Evolutionary conservation across 2,113 vertebrate species (phyloP), one percentile per base, ranked within the genome.

Genomic region (Trachemys scripta): DNA sequence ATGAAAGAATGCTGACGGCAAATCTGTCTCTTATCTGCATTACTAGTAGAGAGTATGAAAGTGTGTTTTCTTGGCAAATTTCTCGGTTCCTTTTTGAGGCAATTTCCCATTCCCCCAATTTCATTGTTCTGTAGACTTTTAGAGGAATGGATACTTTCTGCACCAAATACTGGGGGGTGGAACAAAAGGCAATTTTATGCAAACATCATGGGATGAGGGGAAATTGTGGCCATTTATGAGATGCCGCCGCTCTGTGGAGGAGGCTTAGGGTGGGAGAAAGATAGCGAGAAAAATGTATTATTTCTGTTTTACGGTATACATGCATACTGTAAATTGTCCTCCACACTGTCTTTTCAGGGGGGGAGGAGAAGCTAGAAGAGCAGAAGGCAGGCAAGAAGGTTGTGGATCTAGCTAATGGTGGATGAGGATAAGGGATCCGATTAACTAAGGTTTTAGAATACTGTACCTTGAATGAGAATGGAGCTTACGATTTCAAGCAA

Each of bases 21-120:
- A 94, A 96, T 57, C 75, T 82, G 38, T 81, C 90, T 92, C 62
- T 85, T 56, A 81, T 94, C 76, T 95, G 69, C 69, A 88, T 88
- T 94, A 84, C 87, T 91, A 91, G 72, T 80, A 82, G 87, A 93
- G 25, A 62, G 78, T 49, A 78, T 1, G 1, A 90, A 94, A 94
- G 7, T 27, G 1, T 85, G 90, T 29, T 92, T 96, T 89, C 79
- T 81, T 8, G 83, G 42, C 75, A 80, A 93, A 89, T 95, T 90
- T 27, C 20, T 79, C 72, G 81, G 9, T 86, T 94, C 82, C 47
- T n/a, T 53, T 47, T 17, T 0, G 2, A 94, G 62, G 81, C 22
- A 25, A 47, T 85, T 94, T 91, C 78, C 56, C 80, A 88, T 72
- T 93, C 51, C 49, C 80, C 42, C 62, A 90, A 65, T 50, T 29